phyloP scores from a whole-genome alignment of 2,797 vertebrate species.

The Champsocephalus gunnari region DNA sequence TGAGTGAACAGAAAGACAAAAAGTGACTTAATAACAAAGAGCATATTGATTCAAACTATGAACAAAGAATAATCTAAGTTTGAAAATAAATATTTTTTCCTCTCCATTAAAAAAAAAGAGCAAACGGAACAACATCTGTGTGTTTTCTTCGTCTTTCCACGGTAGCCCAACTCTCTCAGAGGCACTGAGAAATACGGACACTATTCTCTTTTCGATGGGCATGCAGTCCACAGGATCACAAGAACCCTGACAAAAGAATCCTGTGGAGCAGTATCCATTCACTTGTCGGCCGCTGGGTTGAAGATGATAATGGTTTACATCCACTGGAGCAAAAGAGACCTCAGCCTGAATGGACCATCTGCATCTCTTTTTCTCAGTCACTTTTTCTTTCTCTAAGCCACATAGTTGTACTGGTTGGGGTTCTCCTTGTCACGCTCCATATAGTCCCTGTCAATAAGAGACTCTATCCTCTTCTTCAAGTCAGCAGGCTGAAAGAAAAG shows the following conservation, averaged over 20 bases:
- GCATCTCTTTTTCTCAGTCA: slow-evolving; percentile 49
- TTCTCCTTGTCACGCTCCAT: slow-evolving; percentile 99
- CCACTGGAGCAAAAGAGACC: slow-evolving; percentile 89
- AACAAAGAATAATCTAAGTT: slow-evolving; percentile 79
- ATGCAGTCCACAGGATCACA: slow-evolving; percentile 92
- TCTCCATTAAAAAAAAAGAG: slow-evolving; percentile 67
- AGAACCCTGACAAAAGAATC: slow-evolving; percentile 86
- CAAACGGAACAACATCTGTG: slow-evolving; percentile 69
- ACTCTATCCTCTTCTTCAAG: slow-evolving; percentile 99
- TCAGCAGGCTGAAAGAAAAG: slow-evolving; percentile 91
- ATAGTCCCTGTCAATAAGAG: slow-evolving; percentile 99
- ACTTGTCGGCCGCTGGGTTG: slow-evolving; percentile 90
- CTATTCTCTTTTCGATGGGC: slow-evolving; percentile 91
- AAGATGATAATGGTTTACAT: slow-evolving; percentile 89
- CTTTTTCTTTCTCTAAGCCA: slow-evolving; percentile 88
- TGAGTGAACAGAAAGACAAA: slow-evolving; percentile 66
- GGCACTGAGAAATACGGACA: slow-evolving; percentile 92
- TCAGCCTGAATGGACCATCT: slow-evolving; percentile 80
- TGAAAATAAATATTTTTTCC: slow-evolving; percentile 87
- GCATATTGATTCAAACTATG: slow-evolving; percentile 71
- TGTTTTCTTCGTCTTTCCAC: slow-evolving; percentile 75
- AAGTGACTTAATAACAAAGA: slow-evolving; percentile 75
- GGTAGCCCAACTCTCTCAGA: slow-evolving; percentile 82
- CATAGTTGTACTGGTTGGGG: slow-evolving; percentile 99
- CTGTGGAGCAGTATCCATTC: slow-evolving; percentile 90